A percentile compares a stretch with the other conserved stretches of the same genome.
These are phyloP conservation scores for Euphonia xanthogaster DNA, from an alignment of 2,797 vertebrate genomes.

Conservation along the genomic window DNA sequence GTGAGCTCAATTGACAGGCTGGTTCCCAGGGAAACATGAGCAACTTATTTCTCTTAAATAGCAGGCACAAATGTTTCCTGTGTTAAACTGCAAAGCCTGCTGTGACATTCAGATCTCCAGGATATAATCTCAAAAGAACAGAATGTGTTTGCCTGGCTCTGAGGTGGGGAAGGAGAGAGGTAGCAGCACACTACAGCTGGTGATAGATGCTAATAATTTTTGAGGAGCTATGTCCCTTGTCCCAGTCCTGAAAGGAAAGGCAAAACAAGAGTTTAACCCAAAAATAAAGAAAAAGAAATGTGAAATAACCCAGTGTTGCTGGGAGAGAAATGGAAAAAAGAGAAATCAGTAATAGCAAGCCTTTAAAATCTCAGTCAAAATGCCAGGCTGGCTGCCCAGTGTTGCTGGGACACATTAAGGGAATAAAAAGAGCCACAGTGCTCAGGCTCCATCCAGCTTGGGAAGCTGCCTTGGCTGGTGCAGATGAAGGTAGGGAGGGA, in stretches of 20 bases:
- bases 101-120: conserved; percentile 32
- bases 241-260: not conserved
- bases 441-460: not conserved
- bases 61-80: conserved; percentile 29
- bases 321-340: not conserved
- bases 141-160: not conserved
- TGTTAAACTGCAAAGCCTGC: conserved; percentile 33
- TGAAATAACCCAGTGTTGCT: not conserved
- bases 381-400: not conserved
- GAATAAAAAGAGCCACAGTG: not conserved
- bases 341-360: not conserved
- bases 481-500: not conserved
- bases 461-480: not conserved
- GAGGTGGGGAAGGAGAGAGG: not conserved
- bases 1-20: not conserved
- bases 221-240: not conserved
- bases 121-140: not conserved
- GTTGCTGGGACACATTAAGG: not conserved
- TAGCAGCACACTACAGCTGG: not conserved
- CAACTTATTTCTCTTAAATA: conserved; percentile 53
- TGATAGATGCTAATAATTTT: not conserved
- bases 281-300: not conserved
- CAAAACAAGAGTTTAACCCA: not conserved
- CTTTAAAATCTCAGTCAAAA: not conserved
- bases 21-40: conserved; percentile 64